Conservation (phyloP, 2,113 vertebrate genomes). For the Phrynosoma blainvillii region DNA sequence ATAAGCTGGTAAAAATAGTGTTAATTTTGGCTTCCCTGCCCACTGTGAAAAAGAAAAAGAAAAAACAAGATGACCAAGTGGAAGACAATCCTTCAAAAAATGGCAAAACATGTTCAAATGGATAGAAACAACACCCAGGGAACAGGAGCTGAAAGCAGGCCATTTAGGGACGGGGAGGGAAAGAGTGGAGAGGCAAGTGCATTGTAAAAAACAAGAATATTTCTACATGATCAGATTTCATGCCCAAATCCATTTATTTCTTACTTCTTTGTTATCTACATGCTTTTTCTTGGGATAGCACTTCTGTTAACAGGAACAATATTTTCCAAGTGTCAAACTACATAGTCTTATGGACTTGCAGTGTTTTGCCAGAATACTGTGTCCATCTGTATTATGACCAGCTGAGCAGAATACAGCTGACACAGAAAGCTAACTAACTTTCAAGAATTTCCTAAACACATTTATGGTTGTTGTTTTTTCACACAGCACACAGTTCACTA, state of each 20-base stretch:
- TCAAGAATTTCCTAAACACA: neutral
- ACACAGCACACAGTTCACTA: too few relatives aligned
- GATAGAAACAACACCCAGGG: neutral
- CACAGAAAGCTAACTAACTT: neutral
- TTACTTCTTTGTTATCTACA: neutral
- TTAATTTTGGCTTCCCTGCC: neutral
- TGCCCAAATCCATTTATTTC: neutral
- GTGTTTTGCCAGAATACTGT: neutral
- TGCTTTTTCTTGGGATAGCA: too few relatives aligned
- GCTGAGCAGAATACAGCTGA: neutral
- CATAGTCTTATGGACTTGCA: neutral
- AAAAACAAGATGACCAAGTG: neutral
- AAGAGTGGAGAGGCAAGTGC: neutral
- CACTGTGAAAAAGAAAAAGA: conserved; percentile 6
- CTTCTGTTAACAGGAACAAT: too few relatives aligned
- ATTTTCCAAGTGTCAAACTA: neutral
- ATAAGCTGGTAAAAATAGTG: neutral
- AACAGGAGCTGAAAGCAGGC: too few relatives aligned
- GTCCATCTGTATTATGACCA: neutral
- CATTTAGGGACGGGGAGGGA: neutral
- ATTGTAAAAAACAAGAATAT: neutral
- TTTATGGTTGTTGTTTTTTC: neutral
- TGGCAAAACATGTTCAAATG: neutral
- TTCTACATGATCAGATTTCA: neutral
- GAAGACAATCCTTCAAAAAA: conserved; percentile 1